Evolutionary conservation across 1,140 invertebrate species (phyloP), one percentile per base, ranked within the genome.

Genomic region (Phocides pigmalion): DNA sequence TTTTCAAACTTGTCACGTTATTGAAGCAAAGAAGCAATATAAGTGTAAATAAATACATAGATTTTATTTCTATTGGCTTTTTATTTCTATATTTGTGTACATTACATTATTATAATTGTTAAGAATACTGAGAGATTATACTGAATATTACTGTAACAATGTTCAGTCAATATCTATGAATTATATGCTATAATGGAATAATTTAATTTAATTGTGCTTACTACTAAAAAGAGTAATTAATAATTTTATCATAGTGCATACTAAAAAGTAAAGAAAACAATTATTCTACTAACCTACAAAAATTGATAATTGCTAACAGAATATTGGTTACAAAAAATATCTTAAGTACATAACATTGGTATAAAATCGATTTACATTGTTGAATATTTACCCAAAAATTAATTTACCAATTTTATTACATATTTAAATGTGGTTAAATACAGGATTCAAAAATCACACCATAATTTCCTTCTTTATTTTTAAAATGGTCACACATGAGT

Each of bases 31-130:
- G n/a, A n/a, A n/a, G n/a, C n/a, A n/a, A 11, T 35, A 8, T 59
- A 25, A 12, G 9, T 51, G 35, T 44, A 32, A 54, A 64, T 47
- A 59, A 64, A 62, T 53, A 49, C 37, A 42, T 22, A 49, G 25
- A 28, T 42, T 6, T 51, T 32, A 37, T 11, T 19, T 53, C 14
- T 53, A 53, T 20, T 12, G 20, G 16, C 4, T 15, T 53, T 53
- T 53, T 53, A 51, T 51, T 51, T 37, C 28, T 14, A 61, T 9
- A 35, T 35, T 32, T 37, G 41, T 28, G 2, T 39, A 25, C 14
- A 17, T 39, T 62, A 35, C 9, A 37, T 6, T 42, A 16, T 20
- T 39, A 54, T n/a, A 12, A 32, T 41, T 39, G 14, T 54, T 39
- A 54, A 17, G 16, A 54, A 25, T 53, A 15, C 17, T 19, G 15